phyloP scores from a whole-genome alignment of 2,888 invertebrate genomes.

The Dynastes maya region DNA sequence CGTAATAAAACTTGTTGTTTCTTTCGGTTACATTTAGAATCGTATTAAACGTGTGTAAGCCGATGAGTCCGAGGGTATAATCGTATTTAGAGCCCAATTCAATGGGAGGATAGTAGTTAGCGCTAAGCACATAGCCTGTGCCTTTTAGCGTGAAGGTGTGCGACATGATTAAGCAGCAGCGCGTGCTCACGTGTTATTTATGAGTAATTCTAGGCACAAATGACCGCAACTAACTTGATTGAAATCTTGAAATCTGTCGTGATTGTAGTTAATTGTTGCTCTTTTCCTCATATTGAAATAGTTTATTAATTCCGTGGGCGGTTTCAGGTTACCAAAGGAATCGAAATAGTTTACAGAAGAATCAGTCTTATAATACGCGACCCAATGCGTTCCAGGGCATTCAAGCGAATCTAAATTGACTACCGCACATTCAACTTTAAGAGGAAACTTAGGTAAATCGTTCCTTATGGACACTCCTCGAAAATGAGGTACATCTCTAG shows the following conservation, averaged over 20 bases:
- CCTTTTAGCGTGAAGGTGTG: slow-evolving; percentile 54
- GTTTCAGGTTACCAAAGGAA: slow-evolving; percentile 12
- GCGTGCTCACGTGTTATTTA: too few relatives aligned
- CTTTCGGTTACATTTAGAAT: slow-evolving; percentile 64
- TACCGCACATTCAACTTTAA: slow-evolving; percentile 56
- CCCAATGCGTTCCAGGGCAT: slow-evolving; percentile 62
- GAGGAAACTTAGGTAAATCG: slow-evolving; percentile 47
- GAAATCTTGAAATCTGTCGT: slow-evolving; percentile 59
- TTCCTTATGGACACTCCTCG: slow-evolving; percentile 59
- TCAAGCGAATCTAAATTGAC: slow-evolving; percentile 59
- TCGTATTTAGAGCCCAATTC: slow-evolving; percentile 56
- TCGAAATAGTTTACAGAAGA: neutral
- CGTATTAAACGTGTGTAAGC: slow-evolving; percentile 62
- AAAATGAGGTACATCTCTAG: slow-evolving; percentile 50
- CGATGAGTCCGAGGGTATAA: slow-evolving; percentile 61
- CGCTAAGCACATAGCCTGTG: slow-evolving; percentile 56
- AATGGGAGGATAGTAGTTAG: slow-evolving; percentile 59
- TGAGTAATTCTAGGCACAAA: slow-evolving; percentile 60
- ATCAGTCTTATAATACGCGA: slow-evolving; percentile 61
- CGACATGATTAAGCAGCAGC: too few relatives aligned
- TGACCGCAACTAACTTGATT: slow-evolving; percentile 61
- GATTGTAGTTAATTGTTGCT: slow-evolving; percentile 56
- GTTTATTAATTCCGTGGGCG: slow-evolving; percentile 8
- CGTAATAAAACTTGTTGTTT: slow-evolving; percentile 58
- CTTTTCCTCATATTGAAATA: slow-evolving; percentile 41